phyloP scores from a whole-genome alignment of 2,888 invertebrate species.

The Acholoe squamosa region DNA sequence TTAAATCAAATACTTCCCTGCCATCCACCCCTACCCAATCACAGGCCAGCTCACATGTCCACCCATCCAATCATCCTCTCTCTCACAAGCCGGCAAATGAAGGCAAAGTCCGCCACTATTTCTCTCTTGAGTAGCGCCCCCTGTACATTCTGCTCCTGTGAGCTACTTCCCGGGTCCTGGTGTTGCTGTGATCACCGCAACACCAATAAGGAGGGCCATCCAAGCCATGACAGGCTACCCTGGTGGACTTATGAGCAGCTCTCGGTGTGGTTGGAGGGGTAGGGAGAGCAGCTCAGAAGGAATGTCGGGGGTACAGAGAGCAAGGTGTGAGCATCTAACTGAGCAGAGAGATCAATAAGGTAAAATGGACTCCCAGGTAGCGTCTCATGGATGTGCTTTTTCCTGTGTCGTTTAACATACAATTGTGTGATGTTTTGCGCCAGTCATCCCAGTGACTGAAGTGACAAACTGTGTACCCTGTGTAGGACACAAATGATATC shows the following conservation, averaged over 20 bases:
- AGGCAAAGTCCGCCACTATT: neutral
- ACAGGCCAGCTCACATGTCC: conserved; percentile 46
- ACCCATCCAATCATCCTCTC: conserved; percentile 35
- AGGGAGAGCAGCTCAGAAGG: neutral
- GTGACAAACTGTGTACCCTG: neutral
- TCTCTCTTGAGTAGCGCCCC: neutral
- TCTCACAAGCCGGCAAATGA: conserved; percentile 29
- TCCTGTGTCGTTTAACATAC: neutral
- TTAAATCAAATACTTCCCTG: conserved; percentile 43
- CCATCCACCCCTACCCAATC: neutral
- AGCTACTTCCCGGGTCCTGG: too few species aligned
- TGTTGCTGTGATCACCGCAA: neutral
- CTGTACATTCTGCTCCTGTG: neutral
- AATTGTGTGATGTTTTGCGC: neutral
- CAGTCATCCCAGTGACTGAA: neutral
- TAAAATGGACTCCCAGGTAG: too few species aligned
- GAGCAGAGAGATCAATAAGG: too few species aligned
- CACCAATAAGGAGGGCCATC: neutral
- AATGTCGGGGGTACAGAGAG: too few species aligned
- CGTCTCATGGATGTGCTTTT: too few species aligned
- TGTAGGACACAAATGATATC: neutral
- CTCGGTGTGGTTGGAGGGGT: neutral
- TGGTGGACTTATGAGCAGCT: neutral
- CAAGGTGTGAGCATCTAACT: neutral
- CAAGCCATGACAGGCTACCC: neutral